A percentile compares a stretch with the other conserved stretches of the same genome.
Evolutionary conservation across 2,113 vertebrate genomes (phyloP).

Genomic region (Chinchilla lanigera): DNA sequence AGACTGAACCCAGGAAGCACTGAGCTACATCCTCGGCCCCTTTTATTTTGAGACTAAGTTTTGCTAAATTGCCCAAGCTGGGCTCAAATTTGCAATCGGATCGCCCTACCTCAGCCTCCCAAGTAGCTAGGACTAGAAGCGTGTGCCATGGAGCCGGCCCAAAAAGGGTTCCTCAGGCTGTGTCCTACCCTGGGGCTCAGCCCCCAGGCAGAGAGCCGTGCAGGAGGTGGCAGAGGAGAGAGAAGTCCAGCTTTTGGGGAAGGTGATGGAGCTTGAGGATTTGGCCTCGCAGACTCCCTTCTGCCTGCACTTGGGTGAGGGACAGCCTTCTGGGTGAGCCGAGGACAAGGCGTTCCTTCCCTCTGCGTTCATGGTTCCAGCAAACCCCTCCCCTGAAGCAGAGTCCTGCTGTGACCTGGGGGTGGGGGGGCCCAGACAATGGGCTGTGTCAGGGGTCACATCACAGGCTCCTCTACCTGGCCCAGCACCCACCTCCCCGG

Average conservation of each 20-base stretch:
- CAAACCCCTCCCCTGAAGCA: conserved; percentile 45
- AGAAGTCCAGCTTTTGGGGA: background rate
- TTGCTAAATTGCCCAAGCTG: background rate
- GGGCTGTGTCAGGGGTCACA: background rate
- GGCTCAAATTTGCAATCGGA: background rate
- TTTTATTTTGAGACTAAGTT: background rate
- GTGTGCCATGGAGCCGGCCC: background rate
- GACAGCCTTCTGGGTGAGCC: conserved; percentile 49
- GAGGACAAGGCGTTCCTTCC: conserved; percentile 68
- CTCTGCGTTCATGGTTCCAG: conserved; percentile 35
- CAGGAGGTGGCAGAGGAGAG: background rate
- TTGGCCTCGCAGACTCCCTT: background rate
- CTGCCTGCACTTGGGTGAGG: background rate
- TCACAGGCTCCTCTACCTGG: background rate
- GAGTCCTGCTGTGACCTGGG: conserved; percentile 65
- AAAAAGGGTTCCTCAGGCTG: background rate
- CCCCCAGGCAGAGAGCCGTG: background rate
- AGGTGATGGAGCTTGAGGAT: background rate
- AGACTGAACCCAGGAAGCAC: background rate
- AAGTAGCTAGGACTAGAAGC: background rate
- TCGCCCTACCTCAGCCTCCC: background rate
- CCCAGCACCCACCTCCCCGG: conserved; percentile 15
- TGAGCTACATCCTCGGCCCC: background rate
- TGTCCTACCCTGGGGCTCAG: background rate
- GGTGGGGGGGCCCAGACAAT: conserved; percentile 18